Evolutionary conservation across 1,140 invertebrate genomes (phyloP).

Genomic region (Odontomachus brunneus): DNA sequence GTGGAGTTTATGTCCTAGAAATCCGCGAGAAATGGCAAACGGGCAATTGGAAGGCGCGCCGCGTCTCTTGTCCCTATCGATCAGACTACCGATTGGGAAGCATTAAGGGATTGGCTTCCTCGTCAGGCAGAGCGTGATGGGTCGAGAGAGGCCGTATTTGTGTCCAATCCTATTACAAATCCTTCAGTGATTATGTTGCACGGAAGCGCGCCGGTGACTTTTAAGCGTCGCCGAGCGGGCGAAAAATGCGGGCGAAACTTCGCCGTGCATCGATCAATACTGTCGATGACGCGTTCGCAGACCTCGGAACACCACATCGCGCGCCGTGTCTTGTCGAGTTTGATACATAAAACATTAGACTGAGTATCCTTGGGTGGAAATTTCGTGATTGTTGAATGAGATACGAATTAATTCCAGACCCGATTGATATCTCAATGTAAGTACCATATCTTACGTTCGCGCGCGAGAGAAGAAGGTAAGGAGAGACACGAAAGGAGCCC

Average conservation of each 20-base stretch:
- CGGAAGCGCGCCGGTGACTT: background rate
- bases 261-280: constrained; percentile 18
- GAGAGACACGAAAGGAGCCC: constrained; percentile 4
- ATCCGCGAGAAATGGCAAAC: constrained; percentile 1
- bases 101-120: constrained; percentile 70
- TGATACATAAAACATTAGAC: constrained; percentile 8
- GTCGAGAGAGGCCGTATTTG: constrained; percentile 73
- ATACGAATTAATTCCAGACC: background rate
- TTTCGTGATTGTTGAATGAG: constrained; percentile 14
- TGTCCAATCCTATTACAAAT: constrained; percentile 77
- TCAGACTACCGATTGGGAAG: constrained; percentile 58
- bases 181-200: constrained; percentile 61
- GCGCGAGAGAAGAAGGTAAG: background rate
- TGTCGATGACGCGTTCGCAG: background rate
- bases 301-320: background rate
- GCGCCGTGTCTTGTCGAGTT: too few species aligned
- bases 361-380: background rate
- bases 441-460: background rate
- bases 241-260: constrained; percentile 26
- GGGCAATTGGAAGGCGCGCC: background rate
- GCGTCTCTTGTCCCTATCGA: constrained; percentile 72
- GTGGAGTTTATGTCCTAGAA: background rate
- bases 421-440: background rate
- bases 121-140: constrained; percentile 50
- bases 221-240: background rate